Evolutionary conservation across 2,888 invertebrate genomes (phyloP).

Genomic region (Oscheius sp.): DNA sequence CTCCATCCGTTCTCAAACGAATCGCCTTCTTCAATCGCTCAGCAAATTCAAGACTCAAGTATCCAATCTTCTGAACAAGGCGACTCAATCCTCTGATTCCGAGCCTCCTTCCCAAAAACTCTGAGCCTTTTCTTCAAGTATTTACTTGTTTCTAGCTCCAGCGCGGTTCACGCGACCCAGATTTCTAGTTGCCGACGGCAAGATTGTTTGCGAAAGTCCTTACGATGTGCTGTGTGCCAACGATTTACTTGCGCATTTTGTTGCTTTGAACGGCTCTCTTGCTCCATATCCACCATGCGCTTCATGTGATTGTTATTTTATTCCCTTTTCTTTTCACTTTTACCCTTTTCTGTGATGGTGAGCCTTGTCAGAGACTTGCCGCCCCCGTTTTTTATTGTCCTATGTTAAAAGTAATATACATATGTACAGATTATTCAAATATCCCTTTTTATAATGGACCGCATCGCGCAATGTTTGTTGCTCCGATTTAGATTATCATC

Average conservation of each 20-base stretch:
- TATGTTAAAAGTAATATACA: not conserved
- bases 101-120: not conserved
- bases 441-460: too few relatives aligned
- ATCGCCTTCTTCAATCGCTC: conserved; percentile 19
- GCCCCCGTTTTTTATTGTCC: not conserved
- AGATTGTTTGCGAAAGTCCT: conserved; percentile 28
- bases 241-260: conserved; percentile 14
- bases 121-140: not conserved
- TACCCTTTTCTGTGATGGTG: conserved; percentile 24
- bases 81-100: too few relatives aligned
- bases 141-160: not conserved
- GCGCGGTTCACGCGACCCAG: conserved; percentile 15
- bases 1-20: not conserved
- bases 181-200: conserved; percentile 22
- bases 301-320: not conserved
- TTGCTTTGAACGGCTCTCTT: not conserved
- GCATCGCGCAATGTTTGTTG: too few relatives aligned
- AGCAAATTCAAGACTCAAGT: not conserved
- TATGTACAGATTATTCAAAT: not conserved
- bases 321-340: conserved; percentile 14
- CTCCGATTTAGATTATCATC: not conserved
- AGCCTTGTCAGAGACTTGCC: conserved; percentile 12
- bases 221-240: conserved; percentile 14
- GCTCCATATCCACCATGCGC: not conserved
- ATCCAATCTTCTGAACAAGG: too few relatives aligned